These are phyloP conservation scores for Scomber colias DNA, from an alignment of 2,113 vertebrate species.

Conservation along the genomic window DNA sequence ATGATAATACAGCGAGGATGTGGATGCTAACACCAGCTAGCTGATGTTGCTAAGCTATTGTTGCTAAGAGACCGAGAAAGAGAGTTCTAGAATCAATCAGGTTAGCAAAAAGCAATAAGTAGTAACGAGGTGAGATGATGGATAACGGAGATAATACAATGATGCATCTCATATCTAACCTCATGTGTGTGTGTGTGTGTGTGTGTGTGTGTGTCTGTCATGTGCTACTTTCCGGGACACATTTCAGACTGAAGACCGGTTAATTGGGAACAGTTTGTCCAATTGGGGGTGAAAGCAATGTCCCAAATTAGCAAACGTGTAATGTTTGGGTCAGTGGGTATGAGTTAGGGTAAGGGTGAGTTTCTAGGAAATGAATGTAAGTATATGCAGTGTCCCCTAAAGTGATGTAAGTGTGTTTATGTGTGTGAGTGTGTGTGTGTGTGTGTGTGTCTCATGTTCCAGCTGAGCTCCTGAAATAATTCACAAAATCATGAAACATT, in stretches of 20 bases:
- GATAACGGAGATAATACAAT: not conserved
- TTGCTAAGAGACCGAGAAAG: constrained; percentile 49
- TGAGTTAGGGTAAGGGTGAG: too few species aligned
- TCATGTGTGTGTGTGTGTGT: not conserved
- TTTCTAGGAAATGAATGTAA: too few species aligned
- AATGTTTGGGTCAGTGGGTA: too few species aligned
- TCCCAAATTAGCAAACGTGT: too few species aligned
- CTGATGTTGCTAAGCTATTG: constrained; percentile 6
- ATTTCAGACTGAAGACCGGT: too few species aligned
- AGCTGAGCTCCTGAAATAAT: not conserved
- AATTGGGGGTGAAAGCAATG: too few species aligned
- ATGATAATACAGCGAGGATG: not conserved
- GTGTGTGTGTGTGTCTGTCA: too few species aligned
- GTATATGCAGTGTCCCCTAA: too few species aligned
- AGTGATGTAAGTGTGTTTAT: too few species aligned
- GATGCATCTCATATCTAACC: not conserved
- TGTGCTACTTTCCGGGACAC: too few species aligned
- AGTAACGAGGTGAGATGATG: too few species aligned
- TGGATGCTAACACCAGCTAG: not conserved
- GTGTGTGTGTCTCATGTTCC: not conserved
- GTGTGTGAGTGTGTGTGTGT: not conserved
- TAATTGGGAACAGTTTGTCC: too few species aligned
- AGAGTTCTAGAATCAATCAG: not conserved
- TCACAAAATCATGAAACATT: not conserved
- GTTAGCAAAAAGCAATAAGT: not conserved